These are phyloP conservation scores for Bubo blakistoni DNA, from an alignment of 2,113 vertebrate genomes.

Conservation along the genomic window DNA sequence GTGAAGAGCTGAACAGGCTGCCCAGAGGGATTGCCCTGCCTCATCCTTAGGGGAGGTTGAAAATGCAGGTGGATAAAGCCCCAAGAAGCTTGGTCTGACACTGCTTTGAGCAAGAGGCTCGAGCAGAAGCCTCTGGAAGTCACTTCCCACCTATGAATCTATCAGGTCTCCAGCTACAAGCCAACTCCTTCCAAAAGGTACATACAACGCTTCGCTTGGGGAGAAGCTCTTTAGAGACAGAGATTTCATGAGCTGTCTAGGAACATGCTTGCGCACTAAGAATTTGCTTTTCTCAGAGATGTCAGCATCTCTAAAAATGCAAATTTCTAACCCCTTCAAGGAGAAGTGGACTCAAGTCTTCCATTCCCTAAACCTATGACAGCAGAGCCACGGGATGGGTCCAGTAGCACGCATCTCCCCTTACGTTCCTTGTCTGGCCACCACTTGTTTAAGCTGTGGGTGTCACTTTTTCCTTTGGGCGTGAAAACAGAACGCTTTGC, in stretches of 20 bases:
- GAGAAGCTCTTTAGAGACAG: background rate
- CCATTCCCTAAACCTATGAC: background rate
- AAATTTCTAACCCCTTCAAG: background rate
- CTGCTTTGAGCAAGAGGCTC: background rate
- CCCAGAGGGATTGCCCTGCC: background rate
- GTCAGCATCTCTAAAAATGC: background rate
- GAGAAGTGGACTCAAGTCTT: background rate
- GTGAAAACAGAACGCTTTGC: rapidly evolving
- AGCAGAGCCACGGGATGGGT: background rate
- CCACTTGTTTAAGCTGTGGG: background rate
- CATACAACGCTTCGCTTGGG: background rate
- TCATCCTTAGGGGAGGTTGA: background rate
- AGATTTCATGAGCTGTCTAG: background rate
- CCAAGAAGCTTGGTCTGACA: background rate
- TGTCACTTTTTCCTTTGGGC: background rate
- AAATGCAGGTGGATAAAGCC: background rate
- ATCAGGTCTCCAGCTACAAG: background rate
- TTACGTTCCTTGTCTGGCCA: too few species aligned
- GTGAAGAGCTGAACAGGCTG: background rate
- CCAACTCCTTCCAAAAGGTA: background rate
- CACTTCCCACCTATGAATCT: background rate
- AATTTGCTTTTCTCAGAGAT: background rate
- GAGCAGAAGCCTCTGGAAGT: background rate
- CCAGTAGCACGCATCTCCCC: background rate
- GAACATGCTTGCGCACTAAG: background rate